Evolutionary conservation across 2,113 vertebrate genomes (phyloP), one percentile per base, ranked within the genome.

Genomic region (Sceloporus tristichus): DNA sequence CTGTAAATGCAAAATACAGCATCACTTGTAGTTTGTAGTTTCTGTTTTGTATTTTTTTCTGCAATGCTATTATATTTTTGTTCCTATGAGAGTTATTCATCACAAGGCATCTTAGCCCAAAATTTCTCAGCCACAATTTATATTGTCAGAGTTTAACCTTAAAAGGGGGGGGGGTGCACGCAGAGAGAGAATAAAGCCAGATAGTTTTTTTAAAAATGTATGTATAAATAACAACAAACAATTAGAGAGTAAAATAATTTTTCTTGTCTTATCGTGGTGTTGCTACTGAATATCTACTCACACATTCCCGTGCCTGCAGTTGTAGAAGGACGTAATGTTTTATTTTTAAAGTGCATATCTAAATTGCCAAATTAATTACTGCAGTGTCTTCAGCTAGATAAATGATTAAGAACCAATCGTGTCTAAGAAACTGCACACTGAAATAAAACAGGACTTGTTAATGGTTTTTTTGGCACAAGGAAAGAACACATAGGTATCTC

Each of bases 301-400:
- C 66, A 56, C 71, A 87, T 59, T 16, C 87, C 7, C 66, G 14
- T 62, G 59, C 59, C 59, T 62, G 11, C 59, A 79, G 54, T 87
- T 91, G 68, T 19, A 79, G 40, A 66, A 91, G 74, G 23, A 92
- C 25, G 34, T 76, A 88, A 79, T 89, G 87, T 94, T 94, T 94
- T 93, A 92, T 93, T 94, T 95, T 94, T 85, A 92, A 95, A 91
- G 11, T 40, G 90, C 83, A n/a, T 87, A 85, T 85, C 29, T 90
- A 90, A 95, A 94, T 93, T 93, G 87, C 66, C 53, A 95, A 90
- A 95, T 96, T 96, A 96, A 96, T 96, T 94, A 93, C 90, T 93
- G 75, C 93, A 94, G 82, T 90, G 89, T 93, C 95, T 94, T 85
- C 83, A 90, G 2, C 70, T 92, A 90, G 75, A 91, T 94, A 92